A percentile compares a stretch with the other conserved stretches of the same genome.
Evolutionary conservation across 2,797 vertebrate species (phyloP).

Genomic region (Mormyrus proboscirostris): DNA sequence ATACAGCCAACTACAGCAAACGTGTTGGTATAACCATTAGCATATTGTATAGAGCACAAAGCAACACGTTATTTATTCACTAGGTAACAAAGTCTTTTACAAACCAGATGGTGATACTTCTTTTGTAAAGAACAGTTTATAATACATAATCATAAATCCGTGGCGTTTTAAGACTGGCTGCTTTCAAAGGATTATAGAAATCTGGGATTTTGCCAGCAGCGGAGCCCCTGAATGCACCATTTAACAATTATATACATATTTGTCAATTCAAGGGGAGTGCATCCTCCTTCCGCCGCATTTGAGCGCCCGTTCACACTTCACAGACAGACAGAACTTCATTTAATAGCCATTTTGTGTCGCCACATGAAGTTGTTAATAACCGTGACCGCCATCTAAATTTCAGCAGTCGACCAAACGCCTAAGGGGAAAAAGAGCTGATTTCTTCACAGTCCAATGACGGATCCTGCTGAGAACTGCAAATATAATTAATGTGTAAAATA

Average conservation of each 20-base stretch:
- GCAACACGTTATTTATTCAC: not conserved
- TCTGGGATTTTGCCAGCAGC: not conserved
- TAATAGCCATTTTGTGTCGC: slow-evolving; percentile 26
- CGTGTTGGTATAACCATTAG: not conserved
- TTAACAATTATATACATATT: not conserved
- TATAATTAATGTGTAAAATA: slow-evolving; percentile 7
- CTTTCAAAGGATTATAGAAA: not conserved
- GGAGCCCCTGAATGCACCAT: not conserved
- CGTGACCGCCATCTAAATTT: slow-evolving; percentile 25
- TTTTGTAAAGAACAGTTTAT: not conserved
- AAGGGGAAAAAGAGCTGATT: slow-evolving; percentile 29
- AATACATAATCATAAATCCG: not conserved
- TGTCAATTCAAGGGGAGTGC: not conserved
- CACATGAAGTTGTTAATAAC: slow-evolving; percentile 29
- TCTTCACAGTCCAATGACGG: not conserved
- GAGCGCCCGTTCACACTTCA: slow-evolving; percentile 1
- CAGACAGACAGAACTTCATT: slow-evolving; percentile 15
- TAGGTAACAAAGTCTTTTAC: not conserved
- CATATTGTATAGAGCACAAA: not conserved
- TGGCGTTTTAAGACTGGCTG: not conserved
- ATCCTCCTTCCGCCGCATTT: not conserved
- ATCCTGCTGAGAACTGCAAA: not conserved
- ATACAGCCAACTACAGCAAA: not conserved
- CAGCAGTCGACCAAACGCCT: slow-evolving; percentile 20
- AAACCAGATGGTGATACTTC: not conserved